phyloP scores from a whole-genome alignment of 37 sponge, comb jelly and placozoan species.

The Halichondria panicea region DNA sequence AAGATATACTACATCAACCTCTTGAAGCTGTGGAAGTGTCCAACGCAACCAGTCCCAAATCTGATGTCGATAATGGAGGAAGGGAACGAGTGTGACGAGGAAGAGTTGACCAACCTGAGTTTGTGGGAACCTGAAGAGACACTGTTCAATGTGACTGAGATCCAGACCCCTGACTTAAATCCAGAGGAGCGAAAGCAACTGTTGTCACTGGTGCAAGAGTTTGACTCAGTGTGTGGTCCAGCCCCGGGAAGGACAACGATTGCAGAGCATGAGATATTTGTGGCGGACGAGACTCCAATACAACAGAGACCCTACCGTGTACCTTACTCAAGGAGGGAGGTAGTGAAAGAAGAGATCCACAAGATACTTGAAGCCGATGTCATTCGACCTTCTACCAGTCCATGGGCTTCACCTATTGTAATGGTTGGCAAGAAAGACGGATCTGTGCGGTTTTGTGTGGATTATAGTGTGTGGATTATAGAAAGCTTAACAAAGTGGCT shows the following conservation, averaged over 20 bases:
- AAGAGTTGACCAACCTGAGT: no score
- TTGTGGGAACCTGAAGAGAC: no score
- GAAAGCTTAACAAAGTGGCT: conserved; percentile 55
- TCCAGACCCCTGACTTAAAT: background rate
- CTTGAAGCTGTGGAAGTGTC: background rate
- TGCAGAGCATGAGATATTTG: conserved; percentile 14
- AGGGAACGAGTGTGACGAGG: no score
- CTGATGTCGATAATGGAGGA: no score
- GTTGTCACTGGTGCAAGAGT: background rate
- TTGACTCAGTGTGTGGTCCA: background rate
- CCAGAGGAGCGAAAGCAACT: conserved; percentile 14
- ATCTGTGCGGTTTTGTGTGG: no score
- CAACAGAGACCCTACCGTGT: conserved; percentile 30
- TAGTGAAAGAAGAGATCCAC: conserved; percentile 19
- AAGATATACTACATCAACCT: conserved; percentile 12
- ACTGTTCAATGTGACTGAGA: no score
- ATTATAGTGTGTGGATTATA: no score
- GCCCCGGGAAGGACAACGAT: conserved; percentile 37
- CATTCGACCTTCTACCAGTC: conserved; percentile 35
- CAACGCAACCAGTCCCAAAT: no score
- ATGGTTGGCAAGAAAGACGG: conserved; percentile 48
- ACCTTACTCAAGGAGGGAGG: conserved; percentile 29
- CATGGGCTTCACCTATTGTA: conserved; percentile 63
- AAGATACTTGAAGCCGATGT: conserved; percentile 30
- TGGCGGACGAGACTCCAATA: conserved; percentile 2